These are phyloP conservation scores for Brachyptera risi DNA, from an alignment of 2,888 invertebrate genomes.

Conservation along the genomic window DNA sequence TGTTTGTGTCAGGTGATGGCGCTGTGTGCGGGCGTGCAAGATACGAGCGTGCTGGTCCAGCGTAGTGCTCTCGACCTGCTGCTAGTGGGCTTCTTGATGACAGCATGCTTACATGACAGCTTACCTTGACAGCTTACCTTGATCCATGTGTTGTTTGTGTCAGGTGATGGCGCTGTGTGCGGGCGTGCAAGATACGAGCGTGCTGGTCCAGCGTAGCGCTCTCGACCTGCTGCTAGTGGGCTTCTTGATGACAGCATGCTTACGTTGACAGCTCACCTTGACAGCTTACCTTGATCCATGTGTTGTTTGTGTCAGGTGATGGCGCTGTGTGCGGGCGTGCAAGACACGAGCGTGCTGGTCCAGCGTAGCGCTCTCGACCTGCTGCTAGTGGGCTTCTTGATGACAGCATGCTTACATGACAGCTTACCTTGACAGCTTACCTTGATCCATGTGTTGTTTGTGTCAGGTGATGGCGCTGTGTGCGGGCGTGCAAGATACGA, in stretches of 20 bases:
- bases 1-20: conserved; percentile 69
- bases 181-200: conserved; percentile 72
- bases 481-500: conserved; percentile 72
- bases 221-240: conserved; percentile 77
- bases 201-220: conserved; percentile 80
- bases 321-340: conserved; percentile 72
- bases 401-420: no score
- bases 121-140: no score
- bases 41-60: conserved; percentile 77
- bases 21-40: conserved; percentile 74
- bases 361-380: conserved; percentile 83
- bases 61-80: conserved; percentile 79
- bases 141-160: no score
- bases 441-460: no score
- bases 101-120: no score
- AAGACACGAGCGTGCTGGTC: conserved; percentile 75
- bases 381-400: conserved; percentile 71
- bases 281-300: no score
- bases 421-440: no score
- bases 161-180: conserved; percentile 73
- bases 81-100: conserved; percentile 71
- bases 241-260: no score
- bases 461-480: conserved; percentile 70
- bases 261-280: no score
- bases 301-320: conserved; percentile 66